These are phyloP conservation scores for Drosophila pandora DNA, from an alignment of 1,140 invertebrate species.

Conservation along the genomic window DNA sequence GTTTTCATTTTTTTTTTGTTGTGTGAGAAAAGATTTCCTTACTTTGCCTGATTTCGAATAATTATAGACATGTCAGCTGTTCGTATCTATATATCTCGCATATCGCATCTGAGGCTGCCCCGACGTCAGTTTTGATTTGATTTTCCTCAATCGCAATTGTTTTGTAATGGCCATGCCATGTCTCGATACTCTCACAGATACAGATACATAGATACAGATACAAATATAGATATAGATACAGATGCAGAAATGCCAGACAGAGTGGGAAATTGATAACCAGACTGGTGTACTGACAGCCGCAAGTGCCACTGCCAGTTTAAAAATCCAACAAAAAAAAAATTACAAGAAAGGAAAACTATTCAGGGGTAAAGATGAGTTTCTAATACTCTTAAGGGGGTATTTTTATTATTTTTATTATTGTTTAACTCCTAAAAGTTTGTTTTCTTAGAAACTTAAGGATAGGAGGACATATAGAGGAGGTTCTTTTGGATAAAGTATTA, in stretches of 20 bases:
- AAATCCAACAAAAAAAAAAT: no score
- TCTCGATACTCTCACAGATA: background rate
- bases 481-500: no score
- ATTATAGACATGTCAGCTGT: constrained; percentile 77
- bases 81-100: constrained; percentile 22
- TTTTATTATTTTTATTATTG: no score
- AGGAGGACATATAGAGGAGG: no score
- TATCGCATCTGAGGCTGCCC: constrained; percentile 13
- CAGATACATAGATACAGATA: background rate
- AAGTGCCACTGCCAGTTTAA: constrained; percentile 10
- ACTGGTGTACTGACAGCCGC: constrained; percentile 41
- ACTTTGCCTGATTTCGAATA: constrained; percentile 46
- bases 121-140: constrained; percentile 52
- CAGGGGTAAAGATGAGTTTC: background rate
- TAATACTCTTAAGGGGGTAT: background rate
- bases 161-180: constrained; percentile 70
- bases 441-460: no score
- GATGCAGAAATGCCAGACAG: background rate
- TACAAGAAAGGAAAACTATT: background rate
- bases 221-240: background rate
- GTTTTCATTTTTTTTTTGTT: background rate
- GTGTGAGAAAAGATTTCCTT: background rate
- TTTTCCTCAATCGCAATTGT: constrained; percentile 78
- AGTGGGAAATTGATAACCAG: constrained; percentile 70
- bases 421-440: no score